Conservation (phyloP, 1,140 invertebrate species). For the Aphelinus certus region DNA sequence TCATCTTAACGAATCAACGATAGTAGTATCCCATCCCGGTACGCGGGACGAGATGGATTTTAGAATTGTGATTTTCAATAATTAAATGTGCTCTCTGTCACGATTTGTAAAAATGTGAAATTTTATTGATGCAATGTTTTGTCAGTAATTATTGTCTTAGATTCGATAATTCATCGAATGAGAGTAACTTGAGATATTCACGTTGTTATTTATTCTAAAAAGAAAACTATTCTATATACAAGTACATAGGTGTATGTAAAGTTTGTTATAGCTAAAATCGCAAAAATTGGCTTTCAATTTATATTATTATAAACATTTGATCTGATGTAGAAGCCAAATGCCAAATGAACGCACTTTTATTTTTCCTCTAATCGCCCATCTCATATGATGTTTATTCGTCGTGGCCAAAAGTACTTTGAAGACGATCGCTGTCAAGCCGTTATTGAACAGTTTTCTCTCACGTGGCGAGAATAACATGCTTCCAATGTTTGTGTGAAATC, state of each 20-base stretch:
- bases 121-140: slow-evolving; percentile 24
- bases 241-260: not conserved
- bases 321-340: slow-evolving; percentile 17
- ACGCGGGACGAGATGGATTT: slow-evolving; percentile 16
- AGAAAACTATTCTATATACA: slow-evolving; percentile 1
- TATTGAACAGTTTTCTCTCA: slow-evolving; percentile 56
- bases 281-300: slow-evolving; percentile 13
- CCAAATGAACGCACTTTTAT: slow-evolving; percentile 28
- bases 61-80: slow-evolving; percentile 36
- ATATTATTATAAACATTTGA: slow-evolving; percentile 10
- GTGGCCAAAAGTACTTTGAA: slow-evolving; percentile 52
- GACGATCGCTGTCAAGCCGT: slow-evolving; percentile 37
- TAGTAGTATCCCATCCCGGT: not conserved
- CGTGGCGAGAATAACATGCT: slow-evolving; percentile 56
- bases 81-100: slow-evolving; percentile 14
- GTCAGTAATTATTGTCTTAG: not conserved
- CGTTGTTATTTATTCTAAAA: slow-evolving; percentile 30
- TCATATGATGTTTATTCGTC: slow-evolving; percentile 48
- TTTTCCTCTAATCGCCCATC: slow-evolving; percentile 21
- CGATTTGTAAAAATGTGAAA: slow-evolving; percentile 8
- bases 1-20: not conserved
- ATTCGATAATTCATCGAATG: not conserved
- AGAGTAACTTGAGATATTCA: slow-evolving; percentile 3
- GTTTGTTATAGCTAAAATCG: not conserved
- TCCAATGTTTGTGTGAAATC: slow-evolving; percentile 45